These are phyloP conservation scores for Rhinoraja longicauda DNA, from an alignment of 2,797 vertebrate species.

Conservation along the genomic window DNA sequence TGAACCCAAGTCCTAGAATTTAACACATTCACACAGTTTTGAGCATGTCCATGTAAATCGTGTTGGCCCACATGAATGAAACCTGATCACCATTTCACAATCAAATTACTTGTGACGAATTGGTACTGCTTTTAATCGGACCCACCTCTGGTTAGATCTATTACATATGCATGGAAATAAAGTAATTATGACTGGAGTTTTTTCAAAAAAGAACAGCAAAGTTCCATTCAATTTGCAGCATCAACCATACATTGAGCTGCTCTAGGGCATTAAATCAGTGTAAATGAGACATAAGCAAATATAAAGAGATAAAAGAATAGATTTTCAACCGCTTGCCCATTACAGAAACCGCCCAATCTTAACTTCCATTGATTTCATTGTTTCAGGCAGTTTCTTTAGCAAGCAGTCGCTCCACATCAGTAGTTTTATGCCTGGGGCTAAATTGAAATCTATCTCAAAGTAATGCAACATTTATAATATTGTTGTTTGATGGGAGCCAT, in stretches of 20 bases:
- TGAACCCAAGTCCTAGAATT: not conserved
- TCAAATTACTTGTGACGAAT: conserved; percentile 21
- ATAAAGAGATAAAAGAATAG: conserved; percentile 7
- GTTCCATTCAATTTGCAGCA: not conserved
- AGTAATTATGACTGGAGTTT: not conserved
- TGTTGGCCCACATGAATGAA: not conserved
- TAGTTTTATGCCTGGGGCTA: not conserved
- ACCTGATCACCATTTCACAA: conserved; percentile 22
- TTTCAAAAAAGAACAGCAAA: not conserved
- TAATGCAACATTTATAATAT: not conserved
- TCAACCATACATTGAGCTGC: not conserved
- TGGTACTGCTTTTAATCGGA: conserved; percentile 4
- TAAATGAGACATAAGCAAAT: not conserved
- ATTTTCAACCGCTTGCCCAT: not conserved
- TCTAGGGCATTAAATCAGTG: not conserved
- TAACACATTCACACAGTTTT: conserved; percentile 10
- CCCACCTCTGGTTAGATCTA: conserved; percentile 13
- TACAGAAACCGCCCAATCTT: not conserved
- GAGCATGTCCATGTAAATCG: not conserved
- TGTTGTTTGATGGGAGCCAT: not conserved
- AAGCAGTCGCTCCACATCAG: not conserved
- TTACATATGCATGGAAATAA: not conserved
- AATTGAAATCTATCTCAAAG: conserved; percentile 10
- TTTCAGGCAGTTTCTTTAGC: not conserved
- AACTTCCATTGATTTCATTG: conserved; percentile 17